Percentiles rank a stretch among this genome's conserved stretches.
Conservation (phyloP, 2,797 vertebrate genomes). For the Phyllotis vaccarum region DNA sequence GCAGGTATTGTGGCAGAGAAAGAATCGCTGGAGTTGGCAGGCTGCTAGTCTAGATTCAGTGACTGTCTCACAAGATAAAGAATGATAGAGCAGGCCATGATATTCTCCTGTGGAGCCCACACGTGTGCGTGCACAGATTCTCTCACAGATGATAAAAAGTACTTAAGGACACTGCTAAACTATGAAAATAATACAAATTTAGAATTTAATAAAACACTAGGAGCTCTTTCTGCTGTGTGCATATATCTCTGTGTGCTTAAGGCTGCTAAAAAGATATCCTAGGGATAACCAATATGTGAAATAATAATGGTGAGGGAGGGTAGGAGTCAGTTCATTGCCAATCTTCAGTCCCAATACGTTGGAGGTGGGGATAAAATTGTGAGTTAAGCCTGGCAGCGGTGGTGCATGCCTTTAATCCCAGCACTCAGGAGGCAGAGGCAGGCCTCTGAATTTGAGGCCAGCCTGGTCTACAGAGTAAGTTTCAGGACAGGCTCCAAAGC, state of each 20-base stretch:
- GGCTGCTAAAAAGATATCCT: not conserved
- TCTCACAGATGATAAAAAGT: too few species aligned
- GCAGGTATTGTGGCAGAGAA: not conserved
- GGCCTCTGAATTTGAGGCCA: too few species aligned
- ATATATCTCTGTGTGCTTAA: not conserved
- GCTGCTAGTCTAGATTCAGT: not conserved
- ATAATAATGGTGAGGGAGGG: not conserved
- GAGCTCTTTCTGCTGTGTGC: not conserved
- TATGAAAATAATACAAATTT: slow-evolving; percentile 46
- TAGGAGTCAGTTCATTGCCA: not conserved
- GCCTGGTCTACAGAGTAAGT: too few species aligned
- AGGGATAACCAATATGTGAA: not conserved
- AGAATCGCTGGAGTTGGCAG: not conserved
- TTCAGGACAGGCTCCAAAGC: too few species aligned
- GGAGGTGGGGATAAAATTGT: not conserved
- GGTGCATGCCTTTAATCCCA: too few species aligned
- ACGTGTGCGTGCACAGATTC: rapidly evolving
- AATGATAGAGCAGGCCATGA: not conserved
- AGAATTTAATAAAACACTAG: slow-evolving; percentile 10
- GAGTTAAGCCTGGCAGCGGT: too few species aligned
- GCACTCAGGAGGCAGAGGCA: too few species aligned
- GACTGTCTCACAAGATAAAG: not conserved
- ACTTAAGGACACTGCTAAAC: not conserved
- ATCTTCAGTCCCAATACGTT: not conserved
- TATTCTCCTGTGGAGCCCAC: not conserved